Conservation (phyloP, 2,888 invertebrate species). For the Nemotelus pantherinus region DNA sequence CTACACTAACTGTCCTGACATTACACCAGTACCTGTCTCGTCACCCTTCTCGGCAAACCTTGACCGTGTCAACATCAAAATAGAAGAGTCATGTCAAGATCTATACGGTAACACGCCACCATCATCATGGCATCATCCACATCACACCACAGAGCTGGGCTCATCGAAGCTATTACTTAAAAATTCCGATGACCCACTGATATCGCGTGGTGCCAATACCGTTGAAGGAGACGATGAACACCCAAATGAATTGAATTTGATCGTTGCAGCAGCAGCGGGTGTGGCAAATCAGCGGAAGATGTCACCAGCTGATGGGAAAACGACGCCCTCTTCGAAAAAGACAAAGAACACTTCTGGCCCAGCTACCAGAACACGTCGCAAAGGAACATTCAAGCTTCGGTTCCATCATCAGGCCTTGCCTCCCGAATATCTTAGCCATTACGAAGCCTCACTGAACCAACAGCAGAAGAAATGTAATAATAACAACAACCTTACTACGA, state of each 20-base stretch:
- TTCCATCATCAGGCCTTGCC: slow-evolving; percentile 84
- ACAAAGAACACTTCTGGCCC: slow-evolving; percentile 41
- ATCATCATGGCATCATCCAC: slow-evolving; percentile 47
- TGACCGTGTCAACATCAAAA: slow-evolving; percentile 45
- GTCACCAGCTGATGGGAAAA: slow-evolving; percentile 20
- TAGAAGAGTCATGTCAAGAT: slow-evolving; percentile 48
- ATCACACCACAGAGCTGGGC: slow-evolving; percentile 53
- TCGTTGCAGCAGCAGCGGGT: slow-evolving; percentile 52
- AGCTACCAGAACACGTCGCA: slow-evolving; percentile 52
- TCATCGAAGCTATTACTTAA: slow-evolving; percentile 58
- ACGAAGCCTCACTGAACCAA: slow-evolving; percentile 76
- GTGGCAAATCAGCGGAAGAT: slow-evolving; percentile 24
- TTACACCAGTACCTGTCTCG: slow-evolving; percentile 3
- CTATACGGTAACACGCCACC: slow-evolving; percentile 33
- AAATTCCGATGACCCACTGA: slow-evolving; percentile 64
- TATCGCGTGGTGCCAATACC: slow-evolving; percentile 62
- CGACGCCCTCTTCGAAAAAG: slow-evolving; percentile 53
- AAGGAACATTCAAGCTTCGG: slow-evolving; percentile 77
- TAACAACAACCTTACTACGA: slow-evolving; percentile 50
- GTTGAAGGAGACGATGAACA: slow-evolving; percentile 59
- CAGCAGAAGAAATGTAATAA: slow-evolving; percentile 59
- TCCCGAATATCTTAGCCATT: slow-evolving; percentile 81
- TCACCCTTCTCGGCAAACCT: slow-evolving; percentile 25
- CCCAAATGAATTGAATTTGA: slow-evolving; percentile 58
- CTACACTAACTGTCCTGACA: slow-evolving; percentile 28